Evolutionary conservation across 2,113 vertebrate species (phyloP).

Genomic region (Gobio gobio): DNA sequence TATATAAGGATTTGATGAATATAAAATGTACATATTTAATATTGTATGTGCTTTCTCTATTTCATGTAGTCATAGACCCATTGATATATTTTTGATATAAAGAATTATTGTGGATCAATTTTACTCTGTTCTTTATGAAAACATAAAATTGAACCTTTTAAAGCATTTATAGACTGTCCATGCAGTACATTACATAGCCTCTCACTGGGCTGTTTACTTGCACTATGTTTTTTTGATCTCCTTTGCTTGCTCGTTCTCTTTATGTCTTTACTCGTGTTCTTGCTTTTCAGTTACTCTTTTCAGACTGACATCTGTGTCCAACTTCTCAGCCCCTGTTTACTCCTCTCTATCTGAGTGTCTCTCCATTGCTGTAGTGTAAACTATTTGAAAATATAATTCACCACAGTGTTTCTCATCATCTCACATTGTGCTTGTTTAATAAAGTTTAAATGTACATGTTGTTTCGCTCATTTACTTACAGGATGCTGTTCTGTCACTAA

Average conservation of each 20-base stretch:
- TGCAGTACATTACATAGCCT: conserved; percentile 35
- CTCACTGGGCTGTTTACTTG: conserved; percentile 16
- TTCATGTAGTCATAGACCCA: conserved; percentile 74
- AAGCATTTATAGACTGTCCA: conserved; percentile 57
- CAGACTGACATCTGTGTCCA: conserved; percentile 13
- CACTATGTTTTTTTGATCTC: conserved; percentile 7
- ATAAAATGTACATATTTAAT: conserved; percentile 80
- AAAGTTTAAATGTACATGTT: conserved; percentile 59
- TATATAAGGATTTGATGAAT: conserved; percentile 75
- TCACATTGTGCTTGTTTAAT: conserved; percentile 70
- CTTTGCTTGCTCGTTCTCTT: neutral
- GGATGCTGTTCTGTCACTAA: neutral
- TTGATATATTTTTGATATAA: conserved; percentile 83
- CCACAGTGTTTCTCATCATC: conserved; percentile 60
- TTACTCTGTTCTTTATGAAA: conserved; percentile 57
- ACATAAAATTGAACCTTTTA: conserved; percentile 30
- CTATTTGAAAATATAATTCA: conserved; percentile 58
- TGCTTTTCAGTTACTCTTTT: neutral
- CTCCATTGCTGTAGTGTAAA: conserved; percentile 58
- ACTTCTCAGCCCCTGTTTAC: neutral
- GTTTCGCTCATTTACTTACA: conserved; percentile 33
- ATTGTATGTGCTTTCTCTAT: conserved; percentile 74
- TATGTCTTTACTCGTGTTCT: neutral
- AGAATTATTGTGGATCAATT: conserved; percentile 63
- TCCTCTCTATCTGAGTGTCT: conserved; percentile 43